A percentile compares a stretch with the other conserved stretches of the same genome.
These are phyloP conservation scores for Choreutis nemorana DNA, from an alignment of 2,888 invertebrate species.

Conservation along the genomic window DNA sequence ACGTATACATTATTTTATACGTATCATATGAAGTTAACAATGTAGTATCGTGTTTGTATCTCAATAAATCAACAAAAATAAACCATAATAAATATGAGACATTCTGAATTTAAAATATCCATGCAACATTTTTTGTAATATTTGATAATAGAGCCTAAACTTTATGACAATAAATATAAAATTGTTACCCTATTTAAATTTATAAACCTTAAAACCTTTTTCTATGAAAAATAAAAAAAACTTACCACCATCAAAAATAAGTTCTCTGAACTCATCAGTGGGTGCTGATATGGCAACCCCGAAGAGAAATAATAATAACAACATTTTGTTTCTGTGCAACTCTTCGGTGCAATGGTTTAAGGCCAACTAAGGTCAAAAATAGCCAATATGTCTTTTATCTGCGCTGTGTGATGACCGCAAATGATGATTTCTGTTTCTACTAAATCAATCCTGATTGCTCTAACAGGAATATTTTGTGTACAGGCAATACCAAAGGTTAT, in stretches of 20 bases:
- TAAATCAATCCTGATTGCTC: conserved; percentile 45
- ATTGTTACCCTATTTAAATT: too few relatives aligned
- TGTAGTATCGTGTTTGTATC: too few relatives aligned
- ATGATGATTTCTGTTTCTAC: conserved; percentile 37
- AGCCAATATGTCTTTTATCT: conserved; percentile 38
- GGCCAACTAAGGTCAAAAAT: conserved; percentile 24
- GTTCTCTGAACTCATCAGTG: conserved; percentile 29
- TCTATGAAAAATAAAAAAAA: not conserved
- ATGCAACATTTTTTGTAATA: too few relatives aligned
- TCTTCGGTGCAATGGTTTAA: conserved; percentile 11
- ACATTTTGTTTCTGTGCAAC: conserved; percentile 17
- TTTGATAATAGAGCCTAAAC: too few relatives aligned
- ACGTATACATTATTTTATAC: not conserved
- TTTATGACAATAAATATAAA: too few relatives aligned
- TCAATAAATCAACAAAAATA: too few relatives aligned
- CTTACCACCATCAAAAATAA: conserved; percentile 35
- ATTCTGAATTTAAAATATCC: too few relatives aligned
- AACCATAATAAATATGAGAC: too few relatives aligned
- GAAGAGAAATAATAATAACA: conserved; percentile 24
- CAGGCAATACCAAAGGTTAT: conserved; percentile 23
- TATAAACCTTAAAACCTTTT: not conserved
- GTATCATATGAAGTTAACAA: not conserved
- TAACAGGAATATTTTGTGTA: conserved; percentile 42
- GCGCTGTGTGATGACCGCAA: conserved; percentile 30
- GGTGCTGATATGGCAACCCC: conserved; percentile 23